phyloP scores from a whole-genome alignment of 2,888 invertebrate genomes.

The Agrypnus murinus region DNA sequence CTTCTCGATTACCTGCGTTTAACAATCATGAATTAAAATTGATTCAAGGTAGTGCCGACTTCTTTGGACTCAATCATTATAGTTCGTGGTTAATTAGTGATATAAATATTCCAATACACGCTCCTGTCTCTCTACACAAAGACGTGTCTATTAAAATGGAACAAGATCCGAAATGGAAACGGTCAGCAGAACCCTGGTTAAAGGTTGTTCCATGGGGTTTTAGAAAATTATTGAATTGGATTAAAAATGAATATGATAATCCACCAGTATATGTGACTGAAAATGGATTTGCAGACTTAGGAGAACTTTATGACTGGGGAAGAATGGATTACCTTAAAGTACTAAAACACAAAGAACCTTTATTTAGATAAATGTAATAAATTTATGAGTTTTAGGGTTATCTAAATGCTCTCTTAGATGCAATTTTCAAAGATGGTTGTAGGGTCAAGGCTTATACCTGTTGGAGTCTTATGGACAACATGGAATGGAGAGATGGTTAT shows the following conservation, averaged over 20 bases:
- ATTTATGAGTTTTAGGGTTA: constrained; percentile 65
- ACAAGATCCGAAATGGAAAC: constrained; percentile 73
- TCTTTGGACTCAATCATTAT: constrained; percentile 80
- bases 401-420: constrained; percentile 71
- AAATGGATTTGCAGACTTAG: constrained; percentile 75
- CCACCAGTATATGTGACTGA: constrained; percentile 76
- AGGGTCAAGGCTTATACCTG: constrained; percentile 80
- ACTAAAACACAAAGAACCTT: neutral
- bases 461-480: constrained; percentile 89
- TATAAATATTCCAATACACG: constrained; percentile 62
- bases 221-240: constrained; percentile 74
- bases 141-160: constrained; percentile 69
- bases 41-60: constrained; percentile 75
- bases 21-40: constrained; percentile 68
- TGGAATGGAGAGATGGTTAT: constrained; percentile 86
- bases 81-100: constrained; percentile 71
- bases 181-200: constrained; percentile 72
- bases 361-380: neutral
- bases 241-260: constrained; percentile 68
- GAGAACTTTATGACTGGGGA: constrained; percentile 71
- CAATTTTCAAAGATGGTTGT: constrained; percentile 75
- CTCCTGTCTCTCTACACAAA: constrained; percentile 69
- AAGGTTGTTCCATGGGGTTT: constrained; percentile 78
- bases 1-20: constrained; percentile 72
- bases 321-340: constrained; percentile 69